A percentile compares a stretch with the other conserved stretches of the same genome.
Conservation (phyloP, 2,888 invertebrate species). For the Dryocosmus kuriphilus region DNA sequence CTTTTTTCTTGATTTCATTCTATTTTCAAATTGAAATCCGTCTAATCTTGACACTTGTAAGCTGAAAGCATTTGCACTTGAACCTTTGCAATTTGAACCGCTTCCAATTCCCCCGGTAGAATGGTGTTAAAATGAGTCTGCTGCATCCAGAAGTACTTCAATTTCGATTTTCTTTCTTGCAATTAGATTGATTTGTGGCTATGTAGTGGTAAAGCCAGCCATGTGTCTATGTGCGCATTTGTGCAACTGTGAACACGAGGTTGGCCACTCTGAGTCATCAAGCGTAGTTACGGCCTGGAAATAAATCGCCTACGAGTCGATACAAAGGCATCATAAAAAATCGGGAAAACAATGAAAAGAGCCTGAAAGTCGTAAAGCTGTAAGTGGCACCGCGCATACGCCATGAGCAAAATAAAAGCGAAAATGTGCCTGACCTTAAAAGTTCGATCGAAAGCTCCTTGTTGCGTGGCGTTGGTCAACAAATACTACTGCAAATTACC, state of each 20-base stretch:
- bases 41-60: not conserved
- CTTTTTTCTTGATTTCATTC: not conserved
- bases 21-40: conserved; percentile 1
- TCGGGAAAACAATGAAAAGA: conserved; percentile 58
- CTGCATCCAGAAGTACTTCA: not conserved
- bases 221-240: not conserved
- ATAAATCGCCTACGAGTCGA: conserved; percentile 55
- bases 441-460: not conserved
- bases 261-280: conserved; percentile 49
- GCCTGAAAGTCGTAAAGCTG: conserved; percentile 56
- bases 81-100: conserved; percentile 23
- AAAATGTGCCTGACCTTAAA: conserved; percentile 9
- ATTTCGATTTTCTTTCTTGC: conserved; percentile 15
- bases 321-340: conserved; percentile 55
- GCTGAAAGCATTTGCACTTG: conserved; percentile 6
- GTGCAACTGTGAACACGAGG: not conserved
- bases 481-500: conserved; percentile 39
- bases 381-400: conserved; percentile 47
- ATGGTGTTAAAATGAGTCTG: not conserved
- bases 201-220: not conserved
- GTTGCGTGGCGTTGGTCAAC: too few relatives aligned
- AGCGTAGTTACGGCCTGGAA: conserved; percentile 46
- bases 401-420: not conserved
- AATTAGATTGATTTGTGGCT: conserved; percentile 13
- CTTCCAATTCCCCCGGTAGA: not conserved